These are phyloP conservation scores for Thinocorus orbignyianus DNA, from an alignment of 2,113 vertebrate species.

Conservation along the genomic window DNA sequence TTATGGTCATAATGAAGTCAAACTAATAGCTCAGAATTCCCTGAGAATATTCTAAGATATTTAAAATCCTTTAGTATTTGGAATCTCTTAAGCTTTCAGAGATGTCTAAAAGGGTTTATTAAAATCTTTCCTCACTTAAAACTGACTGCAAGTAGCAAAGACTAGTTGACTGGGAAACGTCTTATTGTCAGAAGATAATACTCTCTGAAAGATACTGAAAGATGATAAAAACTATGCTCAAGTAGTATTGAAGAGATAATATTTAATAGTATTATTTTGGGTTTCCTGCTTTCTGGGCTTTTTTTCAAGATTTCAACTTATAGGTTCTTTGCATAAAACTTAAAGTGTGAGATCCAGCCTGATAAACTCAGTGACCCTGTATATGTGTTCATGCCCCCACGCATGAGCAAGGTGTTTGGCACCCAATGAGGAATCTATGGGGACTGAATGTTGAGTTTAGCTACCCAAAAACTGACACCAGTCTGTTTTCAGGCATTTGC, in stretches of 20 bases:
- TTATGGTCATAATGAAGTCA: background rate
- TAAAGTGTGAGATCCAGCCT: background rate
- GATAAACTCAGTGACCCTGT: background rate
- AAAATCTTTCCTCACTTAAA: background rate
- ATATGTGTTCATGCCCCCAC: fast-evolving
- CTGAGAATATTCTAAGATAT: background rate
- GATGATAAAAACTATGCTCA: background rate
- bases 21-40: background rate
- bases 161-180: background rate
- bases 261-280: background rate
- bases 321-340: background rate
- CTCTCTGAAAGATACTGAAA: background rate
- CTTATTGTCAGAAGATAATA: background rate
- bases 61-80: background rate
- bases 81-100: background rate
- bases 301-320: background rate
- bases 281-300: background rate
- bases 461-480: background rate
- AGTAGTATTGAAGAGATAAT: background rate
- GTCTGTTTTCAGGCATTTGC: background rate
- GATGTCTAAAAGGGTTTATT: background rate
- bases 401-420: background rate
- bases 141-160: background rate
- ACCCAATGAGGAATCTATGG: fast-evolving
- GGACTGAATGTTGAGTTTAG: background rate